A percentile compares a stretch with the other conserved stretches of the same genome.
Conservation (phyloP, 2,888 invertebrate genomes). For the Mesorhabditis belari region DNA sequence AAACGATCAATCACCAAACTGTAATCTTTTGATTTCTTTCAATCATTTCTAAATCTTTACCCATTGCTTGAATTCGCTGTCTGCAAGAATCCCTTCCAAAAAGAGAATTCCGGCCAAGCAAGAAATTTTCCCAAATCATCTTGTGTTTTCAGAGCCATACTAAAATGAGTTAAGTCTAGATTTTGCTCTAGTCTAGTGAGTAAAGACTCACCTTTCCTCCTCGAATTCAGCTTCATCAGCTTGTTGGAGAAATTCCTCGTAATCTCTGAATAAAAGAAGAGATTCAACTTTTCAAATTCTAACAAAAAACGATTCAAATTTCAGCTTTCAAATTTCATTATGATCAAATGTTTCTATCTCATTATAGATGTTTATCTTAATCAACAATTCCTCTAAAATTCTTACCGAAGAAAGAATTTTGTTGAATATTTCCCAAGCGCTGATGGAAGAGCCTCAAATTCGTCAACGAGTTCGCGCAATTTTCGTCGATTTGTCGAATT, state of each 20-base stretch:
- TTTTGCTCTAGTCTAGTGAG: background rate
- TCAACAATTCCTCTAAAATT: background rate
- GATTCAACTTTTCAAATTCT: no score
- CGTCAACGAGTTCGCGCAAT: conserved; percentile 1
- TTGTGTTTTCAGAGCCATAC: conserved; percentile 1
- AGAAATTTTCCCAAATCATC: conserved; percentile 46
- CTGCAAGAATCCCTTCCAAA: conserved; percentile 49
- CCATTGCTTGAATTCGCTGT: conserved; percentile 9
- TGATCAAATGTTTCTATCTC: no score
- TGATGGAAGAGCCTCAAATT: conserved; percentile 41
- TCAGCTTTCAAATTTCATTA: no score
- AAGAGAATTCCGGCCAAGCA: conserved; percentile 50
- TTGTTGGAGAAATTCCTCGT: conserved; percentile 38
- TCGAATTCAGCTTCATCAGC: conserved; percentile 28
- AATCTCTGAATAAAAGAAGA: conserved; percentile 15
- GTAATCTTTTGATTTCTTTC: no score
- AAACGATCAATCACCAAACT: conserved; percentile 16
- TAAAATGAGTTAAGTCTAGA: background rate
- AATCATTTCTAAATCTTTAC: background rate
- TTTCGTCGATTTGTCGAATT: background rate
- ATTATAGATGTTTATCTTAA: no score
- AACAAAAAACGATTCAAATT: no score
- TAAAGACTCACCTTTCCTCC: conserved; percentile 13
- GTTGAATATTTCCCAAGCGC: conserved; percentile 44
- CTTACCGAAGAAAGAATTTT: conserved; percentile 42